phyloP scores from a whole-genome alignment of 1,140 invertebrate genomes.

The Heliothis virescens region DNA sequence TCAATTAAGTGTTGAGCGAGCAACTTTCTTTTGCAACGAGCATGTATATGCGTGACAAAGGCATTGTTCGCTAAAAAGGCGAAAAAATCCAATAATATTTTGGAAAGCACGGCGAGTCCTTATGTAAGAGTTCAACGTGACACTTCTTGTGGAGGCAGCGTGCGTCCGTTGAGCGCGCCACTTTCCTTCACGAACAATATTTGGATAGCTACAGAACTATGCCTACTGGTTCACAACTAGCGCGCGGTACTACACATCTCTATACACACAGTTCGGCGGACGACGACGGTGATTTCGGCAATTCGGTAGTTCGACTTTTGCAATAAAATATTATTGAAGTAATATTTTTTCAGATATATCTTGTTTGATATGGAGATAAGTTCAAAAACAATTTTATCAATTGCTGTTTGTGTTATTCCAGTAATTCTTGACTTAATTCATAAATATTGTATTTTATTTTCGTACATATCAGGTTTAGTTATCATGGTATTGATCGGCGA shows the following conservation, averaged over 20 bases:
- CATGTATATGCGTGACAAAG: conserved; percentile 63
- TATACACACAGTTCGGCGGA: not conserved
- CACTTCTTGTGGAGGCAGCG: conserved; percentile 70
- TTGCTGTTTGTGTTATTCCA: not conserved
- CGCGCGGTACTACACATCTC: not conserved
- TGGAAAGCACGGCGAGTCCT: conserved; percentile 82
- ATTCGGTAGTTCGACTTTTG: not conserved
- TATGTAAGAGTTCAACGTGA: conserved; percentile 86
- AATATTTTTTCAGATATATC: not conserved
- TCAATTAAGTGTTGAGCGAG: conserved; percentile 52
- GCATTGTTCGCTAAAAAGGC: conserved; percentile 70
- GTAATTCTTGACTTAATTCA: not conserved
- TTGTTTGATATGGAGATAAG: not conserved
- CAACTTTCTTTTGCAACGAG: conserved; percentile 66
- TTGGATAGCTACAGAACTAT: conserved; percentile 63
- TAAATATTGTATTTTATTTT: conserved; percentile 8
- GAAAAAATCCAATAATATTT: conserved; percentile 81
- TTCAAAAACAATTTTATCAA: not conserved
- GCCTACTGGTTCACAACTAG: conserved; percentile 21
- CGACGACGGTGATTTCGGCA: not conserved
- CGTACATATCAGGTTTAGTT: not conserved
- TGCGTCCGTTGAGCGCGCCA: conserved; percentile 76
- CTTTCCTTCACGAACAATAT: conserved; percentile 79
- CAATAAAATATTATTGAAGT: conserved; percentile 10
- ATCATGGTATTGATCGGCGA: not conserved